Evolutionary conservation across 1,140 invertebrate species (phyloP), one percentile per base, ranked within the genome.

Genomic region (Danaus plexippus): DNA sequence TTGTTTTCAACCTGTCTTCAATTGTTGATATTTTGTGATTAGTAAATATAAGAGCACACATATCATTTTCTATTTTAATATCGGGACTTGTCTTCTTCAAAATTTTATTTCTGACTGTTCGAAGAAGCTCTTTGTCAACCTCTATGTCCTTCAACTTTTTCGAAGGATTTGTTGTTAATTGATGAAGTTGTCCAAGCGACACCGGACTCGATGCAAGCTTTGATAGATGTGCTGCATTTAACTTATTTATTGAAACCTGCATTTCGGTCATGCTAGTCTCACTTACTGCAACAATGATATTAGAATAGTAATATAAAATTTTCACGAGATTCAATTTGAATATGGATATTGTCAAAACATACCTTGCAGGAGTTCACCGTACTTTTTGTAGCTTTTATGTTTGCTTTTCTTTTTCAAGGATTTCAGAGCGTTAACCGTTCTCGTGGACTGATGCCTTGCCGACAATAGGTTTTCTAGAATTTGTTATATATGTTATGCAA

Each of bases 221-320:
- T 15, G 92, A 90, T 12, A 94, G 69, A 73, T 93, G 90, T 54
- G 87, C 77, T 1, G 90, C 88, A 71, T 88, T 90, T 10, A 93
- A 74, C 62, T 90, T 92, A 60, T 89, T 90, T 3, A 94, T 89
- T 9, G 88, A 81, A 11, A 92, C 90, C 73, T 90, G 91, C 43
- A 87, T 89, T 73, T 92, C 90, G 50, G 73, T 91, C 67, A 89
- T 89, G 6, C 78, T 85, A 11, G 85, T 75, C 41, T 91, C 82
- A 41, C 89, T 90, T 44, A 93, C 92, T 93, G 71, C 52, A 84
- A 79, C 60, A 43, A 59, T 59, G 56, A 55, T 54, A 49, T 55
- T 59, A 54, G 56, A 53, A 50, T 58, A 44, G 22, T 52, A 22
- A 18, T 52, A 48, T 47, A 41, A 13, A 49, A 48, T 32, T 2